Base-by-base conservation (phyloP, 2,113 vertebrate genomes). In the Rhadina sibilatrix region DNA sequence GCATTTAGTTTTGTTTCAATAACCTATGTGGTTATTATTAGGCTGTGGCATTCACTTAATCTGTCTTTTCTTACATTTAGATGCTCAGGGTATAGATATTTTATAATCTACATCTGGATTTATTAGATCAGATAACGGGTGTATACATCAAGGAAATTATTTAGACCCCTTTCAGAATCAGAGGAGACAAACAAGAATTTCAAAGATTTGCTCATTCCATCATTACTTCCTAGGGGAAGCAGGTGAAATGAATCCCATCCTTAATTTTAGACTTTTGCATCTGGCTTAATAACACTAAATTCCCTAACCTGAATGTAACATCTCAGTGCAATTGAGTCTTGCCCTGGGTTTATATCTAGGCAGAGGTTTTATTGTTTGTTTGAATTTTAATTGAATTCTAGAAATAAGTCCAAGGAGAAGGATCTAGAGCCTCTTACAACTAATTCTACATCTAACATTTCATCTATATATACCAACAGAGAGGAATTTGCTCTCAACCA, bases 371-470 rank as follows among this genome's bases (percentile, higher is more conserved):
- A 52, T 46, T 80, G 31, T 64, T 92, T 78, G 40, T 63, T 86
- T 86, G 16, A 64, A 75, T 95, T 96, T 83, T 81, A 89, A 78
- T 83, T 86, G n/a, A 86, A 68, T 74, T 66, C 63, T 83, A 83
- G 88, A 93, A 83, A 66, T 42, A 66, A 8, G 11, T 70, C 33
- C 38, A 42, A n/a, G 53, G 28, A 53, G 38, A 6, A 28, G 79
- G 37, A 76, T 46, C 46, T 72, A 72, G 5, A 80, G 19, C 23
- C 16, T 65, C 50, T 79, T 64, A 38, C 38, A 83, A 53, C 44
- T 57, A 90, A 10, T 53, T 57, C 28, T 80, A 57, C 28, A 90
- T 60, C 21, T 37, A 71, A 46, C 2, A 37, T 87, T 96, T 80
- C 15, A 42, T 85, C 40, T 65, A 7, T 46, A 24, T 71, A 37